Conservation (phyloP, 30 jellyfish, hydroid and myxozoan species). For the Aurelia aurita complex sp. Pacific region DNA sequence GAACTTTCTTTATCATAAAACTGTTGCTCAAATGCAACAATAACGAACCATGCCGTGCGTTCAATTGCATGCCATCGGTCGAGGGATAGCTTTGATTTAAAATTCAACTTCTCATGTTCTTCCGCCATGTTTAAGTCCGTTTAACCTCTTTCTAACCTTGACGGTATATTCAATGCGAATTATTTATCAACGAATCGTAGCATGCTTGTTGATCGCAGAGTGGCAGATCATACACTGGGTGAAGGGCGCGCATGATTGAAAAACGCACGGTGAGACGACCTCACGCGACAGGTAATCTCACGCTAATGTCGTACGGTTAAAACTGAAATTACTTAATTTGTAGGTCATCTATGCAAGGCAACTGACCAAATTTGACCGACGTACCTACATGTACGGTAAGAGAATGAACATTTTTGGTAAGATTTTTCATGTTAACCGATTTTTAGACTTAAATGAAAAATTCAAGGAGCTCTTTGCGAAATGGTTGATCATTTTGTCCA, state of each 20-base stretch:
- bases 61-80: not conserved
- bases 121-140: constrained; percentile 47
- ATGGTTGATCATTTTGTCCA: too few relatives aligned
- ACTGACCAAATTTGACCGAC: not conserved
- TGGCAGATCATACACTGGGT: constrained; percentile 40
- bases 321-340: not conserved
- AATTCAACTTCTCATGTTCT: constrained; percentile 36
- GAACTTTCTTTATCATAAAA: not conserved
- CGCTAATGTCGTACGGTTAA: constrained; percentile 35
- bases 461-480: too few relatives aligned
- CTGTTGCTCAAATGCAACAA: not conserved
- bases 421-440: too few relatives aligned
- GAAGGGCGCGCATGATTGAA: constrained; percentile 51
- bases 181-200: constrained; percentile 50
- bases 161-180: constrained; percentile 26
- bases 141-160: constrained; percentile 56
- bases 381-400: not conserved
- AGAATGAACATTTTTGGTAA: too few relatives aligned
- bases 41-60: not conserved
- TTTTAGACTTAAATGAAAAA: too few relatives aligned
- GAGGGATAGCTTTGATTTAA: constrained; percentile 1
- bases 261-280: constrained; percentile 33
- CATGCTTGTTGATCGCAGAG: constrained; percentile 35
- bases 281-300: constrained; percentile 58
- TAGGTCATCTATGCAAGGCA: not conserved